Evolutionary conservation across 2,113 vertebrate genomes (phyloP), one percentile per base, ranked within the genome.

Genomic region (Anguilla japonica): DNA sequence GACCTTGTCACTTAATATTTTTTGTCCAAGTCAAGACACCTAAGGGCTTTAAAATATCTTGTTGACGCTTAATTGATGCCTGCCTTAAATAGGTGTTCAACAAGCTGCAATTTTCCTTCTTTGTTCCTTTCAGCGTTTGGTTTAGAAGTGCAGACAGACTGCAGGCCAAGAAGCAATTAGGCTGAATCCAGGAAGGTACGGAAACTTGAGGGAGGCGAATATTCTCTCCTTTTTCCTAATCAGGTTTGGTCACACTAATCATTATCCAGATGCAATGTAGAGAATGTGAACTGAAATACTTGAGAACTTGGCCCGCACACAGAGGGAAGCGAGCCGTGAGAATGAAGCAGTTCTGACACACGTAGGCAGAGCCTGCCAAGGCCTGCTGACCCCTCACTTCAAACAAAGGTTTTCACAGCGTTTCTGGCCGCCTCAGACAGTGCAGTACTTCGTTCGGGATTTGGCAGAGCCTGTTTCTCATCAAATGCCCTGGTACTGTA

Each of bases 91-190:
- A 79, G 86, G 71, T 83, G 41, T 78, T 53, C n/a, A 18, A 67
- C 86, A 83, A 82, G 86, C 86, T 53, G 81, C 63, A 46, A 53
- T 83, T 83, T 83, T 87, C 41, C 63, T 53, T 43, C 34, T 83
- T 87, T 83, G 60, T 78, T 79, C 81, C 81, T 87, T 83, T 40
- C 41, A 83, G 34, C 43, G 29, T 83, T 60, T 39, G 1, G 63
- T 78, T 81, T 22, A 26, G 60, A 87, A 53, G 86, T 83, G 41
- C 81, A 26, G 81, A 83, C 63, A 78, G 81, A 46, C 63, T 75
- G 40, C 57, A 71, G 85, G 40, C 60, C 29, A 71, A 71, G 57
- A 50, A 82, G 34, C 60, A 20, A 56, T 86, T 86, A 86, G 46
- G 81, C 81, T 83, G 81, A 53, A 83, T 53, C 43, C 53, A 39